Percentiles rank a stretch among this genome's conserved stretches.
These are phyloP conservation scores for Ylistrum balloti DNA, from an alignment of 1,140 invertebrate species.

Conservation along the genomic window DNA sequence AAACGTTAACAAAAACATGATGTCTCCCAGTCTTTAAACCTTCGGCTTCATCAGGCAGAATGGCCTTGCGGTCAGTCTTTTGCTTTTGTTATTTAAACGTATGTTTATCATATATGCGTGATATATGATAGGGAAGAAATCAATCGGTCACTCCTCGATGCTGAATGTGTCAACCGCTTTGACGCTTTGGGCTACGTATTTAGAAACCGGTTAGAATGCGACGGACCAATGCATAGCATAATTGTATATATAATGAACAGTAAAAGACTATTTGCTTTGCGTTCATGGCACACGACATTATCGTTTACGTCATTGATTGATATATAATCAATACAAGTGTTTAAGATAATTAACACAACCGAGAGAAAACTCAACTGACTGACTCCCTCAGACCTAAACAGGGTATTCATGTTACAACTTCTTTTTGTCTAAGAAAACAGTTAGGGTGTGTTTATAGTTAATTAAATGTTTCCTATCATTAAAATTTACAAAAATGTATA, in stretches of 20 bases:
- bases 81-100: too few relatives aligned
- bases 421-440: neutral
- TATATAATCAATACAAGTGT: neutral
- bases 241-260: neutral
- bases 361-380: neutral
- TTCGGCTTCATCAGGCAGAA: too few relatives aligned
- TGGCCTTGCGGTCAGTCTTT: too few relatives aligned
- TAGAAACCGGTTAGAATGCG: neutral
- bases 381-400: neutral
- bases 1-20: too few relatives aligned
- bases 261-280: neutral
- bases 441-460: neutral
- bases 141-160: neutral
- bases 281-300: neutral
- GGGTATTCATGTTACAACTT: too few relatives aligned
- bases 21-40: too few relatives aligned
- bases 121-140: too few relatives aligned
- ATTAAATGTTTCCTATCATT: too few relatives aligned
- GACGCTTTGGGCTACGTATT: neutral
- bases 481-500: too few relatives aligned
- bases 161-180: conserved; percentile 22
- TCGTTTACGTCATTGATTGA: neutral
- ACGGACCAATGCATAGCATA: neutral
- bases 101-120: too few relatives aligned
- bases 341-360: neutral